phyloP scores from a whole-genome alignment of 2,797 vertebrate species.

The Pempheris klunzingeri region DNA sequence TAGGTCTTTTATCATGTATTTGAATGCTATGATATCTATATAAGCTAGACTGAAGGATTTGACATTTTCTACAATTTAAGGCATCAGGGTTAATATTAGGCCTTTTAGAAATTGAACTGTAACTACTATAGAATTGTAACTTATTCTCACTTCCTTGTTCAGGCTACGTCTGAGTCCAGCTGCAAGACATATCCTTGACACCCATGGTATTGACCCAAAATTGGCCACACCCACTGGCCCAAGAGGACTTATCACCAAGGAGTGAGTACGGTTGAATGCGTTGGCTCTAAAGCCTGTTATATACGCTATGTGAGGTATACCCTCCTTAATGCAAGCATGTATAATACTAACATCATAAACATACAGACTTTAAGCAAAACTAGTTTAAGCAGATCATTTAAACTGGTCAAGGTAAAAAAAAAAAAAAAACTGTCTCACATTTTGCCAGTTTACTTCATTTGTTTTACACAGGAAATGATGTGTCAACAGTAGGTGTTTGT shows the following conservation, averaged over 20 bases:
- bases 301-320: neutral
- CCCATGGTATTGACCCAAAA: constrained; percentile 88
- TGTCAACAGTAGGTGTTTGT: constrained; percentile 1
- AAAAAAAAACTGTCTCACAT: neutral
- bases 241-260: constrained; percentile 95
- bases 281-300: neutral
- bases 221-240: constrained; percentile 89
- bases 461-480: neutral
- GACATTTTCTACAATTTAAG: neutral
- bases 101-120: neutral
- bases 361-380: no score
- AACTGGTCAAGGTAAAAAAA: neutral
- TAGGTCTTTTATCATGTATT: neutral
- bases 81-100: neutral
- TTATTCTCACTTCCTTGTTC: constrained; percentile 25
- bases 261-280: constrained; percentile 84
- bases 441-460: neutral
- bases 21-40: neutral
- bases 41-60: neutral
- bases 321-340: neutral
- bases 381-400: neutral
- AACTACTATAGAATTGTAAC: neutral
- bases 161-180: constrained; percentile 96
- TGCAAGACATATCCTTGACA: constrained; percentile 93
- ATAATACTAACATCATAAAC: neutral